Evolutionary conservation across 2,797 vertebrate species (phyloP), one percentile per base, ranked within the genome.

Genomic region (Myotis vivesi): DNA sequence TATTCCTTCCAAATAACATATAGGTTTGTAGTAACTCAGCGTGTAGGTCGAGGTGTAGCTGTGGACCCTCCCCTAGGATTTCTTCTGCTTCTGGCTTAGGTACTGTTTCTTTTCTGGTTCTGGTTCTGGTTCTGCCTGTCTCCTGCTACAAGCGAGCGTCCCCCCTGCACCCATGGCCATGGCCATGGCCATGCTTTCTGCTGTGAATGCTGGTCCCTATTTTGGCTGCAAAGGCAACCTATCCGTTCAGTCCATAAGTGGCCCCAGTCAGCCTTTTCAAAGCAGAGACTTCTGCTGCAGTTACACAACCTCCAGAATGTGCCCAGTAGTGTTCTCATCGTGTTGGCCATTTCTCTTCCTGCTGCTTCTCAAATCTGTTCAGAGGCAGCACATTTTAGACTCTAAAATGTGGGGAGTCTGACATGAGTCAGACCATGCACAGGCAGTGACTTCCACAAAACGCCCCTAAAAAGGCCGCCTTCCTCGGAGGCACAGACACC

Each of bases 361-460:
- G 36, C 69, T 92, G 8, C 51, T 68, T 36, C 83, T 84, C 55
- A 69, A 51, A 68, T 91, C 53, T 28, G 19, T 46, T 62, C 53
- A 89, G 81, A 79, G 91, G 53, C 20, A 79, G 44, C 15, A 51
- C 8, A 66, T 89, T 86, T 91, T 59, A 71, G 55, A 62, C 59
- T 59, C 11, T 30, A 62, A 62, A 62, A 62, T 62, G 5, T 62
- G 28, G 6, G 77, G 44, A 6, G 53, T 77, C 49, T 64, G 87
- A 87, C 49, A 72, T 72, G 36, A 95, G 53, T 91, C 59, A 85
- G 83, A 94, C 94, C 82, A 69, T 66, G 41, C 33, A 83, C 87
- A 59, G 7, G 25, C 76, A 57, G 5, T 30, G 59, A 73, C 33
- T 87, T 91, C 71, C 57, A 17, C 51, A 86, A 36, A 83, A 38